These are phyloP conservation scores for Solen grandis DNA, from an alignment of 1,140 invertebrate species.

Conservation along the genomic window DNA sequence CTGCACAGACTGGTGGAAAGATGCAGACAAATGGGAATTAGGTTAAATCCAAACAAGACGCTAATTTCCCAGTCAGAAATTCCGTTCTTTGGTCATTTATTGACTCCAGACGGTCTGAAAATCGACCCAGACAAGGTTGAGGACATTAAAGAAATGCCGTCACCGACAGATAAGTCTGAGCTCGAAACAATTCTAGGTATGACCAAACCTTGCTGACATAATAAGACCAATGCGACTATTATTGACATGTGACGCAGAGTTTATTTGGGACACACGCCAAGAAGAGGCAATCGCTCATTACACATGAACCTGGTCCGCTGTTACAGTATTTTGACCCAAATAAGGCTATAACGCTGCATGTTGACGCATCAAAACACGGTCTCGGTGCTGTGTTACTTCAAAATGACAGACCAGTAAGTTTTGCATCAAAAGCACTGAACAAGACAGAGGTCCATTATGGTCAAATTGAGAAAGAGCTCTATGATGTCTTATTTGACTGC, in stretches of 20 bases:
- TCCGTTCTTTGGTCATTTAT: neutral
- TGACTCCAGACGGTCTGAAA: neutral
- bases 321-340: constrained; percentile 19
- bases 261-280: neutral
- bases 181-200: neutral
- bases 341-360: constrained; percentile 4
- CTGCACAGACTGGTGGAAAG: neutral
- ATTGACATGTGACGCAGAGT: neutral
- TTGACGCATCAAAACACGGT: neutral
- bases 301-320: neutral
- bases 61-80: neutral
- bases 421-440: constrained; percentile 6
- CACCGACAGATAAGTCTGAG: neutral
- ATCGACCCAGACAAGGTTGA: no score
- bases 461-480: constrained; percentile 14
- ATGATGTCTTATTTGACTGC: neutral
- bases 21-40: neutral
- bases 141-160: no score
- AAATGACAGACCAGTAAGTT: constrained; percentile 12
- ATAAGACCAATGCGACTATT: neutral
- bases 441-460: neutral
- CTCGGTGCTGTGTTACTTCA: constrained; percentile 7
- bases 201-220: neutral
- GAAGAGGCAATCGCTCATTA: neutral
- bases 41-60: neutral